Percentiles rank a stretch among this genome's conserved stretches.
These are phyloP conservation scores for Rambutsinella grinnellia DNA, from an alignment of 2,888 invertebrate species.

Conservation along the genomic window DNA sequence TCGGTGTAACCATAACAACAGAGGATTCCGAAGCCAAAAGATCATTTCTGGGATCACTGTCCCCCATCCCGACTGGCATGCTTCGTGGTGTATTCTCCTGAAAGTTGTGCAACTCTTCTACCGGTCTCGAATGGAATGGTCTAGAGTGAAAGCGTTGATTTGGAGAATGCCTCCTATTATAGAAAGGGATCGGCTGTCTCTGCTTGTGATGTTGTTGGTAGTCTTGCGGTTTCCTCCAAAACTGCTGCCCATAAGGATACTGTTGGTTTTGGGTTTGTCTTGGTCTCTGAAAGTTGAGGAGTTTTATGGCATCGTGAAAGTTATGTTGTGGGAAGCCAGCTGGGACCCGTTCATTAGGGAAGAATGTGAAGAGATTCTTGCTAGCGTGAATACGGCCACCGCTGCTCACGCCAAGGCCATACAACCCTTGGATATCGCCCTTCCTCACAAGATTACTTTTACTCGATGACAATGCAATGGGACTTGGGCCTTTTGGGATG, in stretches of 20 bases:
- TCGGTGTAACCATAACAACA: background rate
- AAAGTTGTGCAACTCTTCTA: too few species aligned
- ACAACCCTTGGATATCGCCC: too few species aligned
- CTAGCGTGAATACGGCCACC: background rate
- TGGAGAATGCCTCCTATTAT: background rate
- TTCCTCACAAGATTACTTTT: too few species aligned
- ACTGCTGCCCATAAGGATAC: background rate
- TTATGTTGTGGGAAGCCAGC: constrained; percentile 12
- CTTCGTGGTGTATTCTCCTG: too few species aligned
- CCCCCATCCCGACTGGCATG: too few species aligned
- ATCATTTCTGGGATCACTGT: constrained; percentile 16
- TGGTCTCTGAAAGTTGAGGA: constrained; percentile 34
- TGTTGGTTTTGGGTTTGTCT: constrained; percentile 13
- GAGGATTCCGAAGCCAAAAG: constrained; percentile 10
- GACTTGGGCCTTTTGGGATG: background rate
- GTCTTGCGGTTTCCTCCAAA: background rate
- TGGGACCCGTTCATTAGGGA: constrained; percentile 23
- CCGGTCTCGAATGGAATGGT: background rate
- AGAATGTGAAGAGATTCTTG: background rate
- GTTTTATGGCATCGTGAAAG: constrained; percentile 44
- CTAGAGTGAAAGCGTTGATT: constrained; percentile 17
- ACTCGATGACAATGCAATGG: too few species aligned
- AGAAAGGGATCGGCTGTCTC: background rate
- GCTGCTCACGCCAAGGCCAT: too few species aligned
- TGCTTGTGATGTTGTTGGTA: background rate